A percentile compares a stretch with the other conserved stretches of the same genome.
Conservation (phyloP, 2,113 vertebrate species). For the Epinephelus lanceolatus region DNA sequence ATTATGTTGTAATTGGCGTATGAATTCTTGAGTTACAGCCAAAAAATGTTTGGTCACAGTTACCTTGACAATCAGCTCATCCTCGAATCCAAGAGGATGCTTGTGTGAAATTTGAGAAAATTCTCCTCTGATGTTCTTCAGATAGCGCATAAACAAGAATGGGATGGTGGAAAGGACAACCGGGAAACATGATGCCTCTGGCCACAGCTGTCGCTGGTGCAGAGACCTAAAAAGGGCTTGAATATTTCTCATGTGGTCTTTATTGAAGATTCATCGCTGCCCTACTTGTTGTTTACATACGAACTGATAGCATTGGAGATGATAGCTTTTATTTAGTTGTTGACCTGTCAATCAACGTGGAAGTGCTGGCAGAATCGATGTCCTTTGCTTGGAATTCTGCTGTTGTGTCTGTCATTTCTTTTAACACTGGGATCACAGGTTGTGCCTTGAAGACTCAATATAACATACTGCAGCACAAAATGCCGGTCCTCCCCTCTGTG, state of each 20-base stretch:
- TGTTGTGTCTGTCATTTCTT: not conserved
- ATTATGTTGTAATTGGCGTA: no score
- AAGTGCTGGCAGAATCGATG: not conserved
- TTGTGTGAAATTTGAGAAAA: no score
- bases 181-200: no score
- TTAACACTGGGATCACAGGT: not conserved
- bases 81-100: no score
- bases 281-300: not conserved
- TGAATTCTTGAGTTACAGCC: no score
- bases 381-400: not conserved
- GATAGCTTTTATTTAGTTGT: not conserved
- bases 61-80: no score
- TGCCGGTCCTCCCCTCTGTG: not conserved
- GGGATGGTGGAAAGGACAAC: no score
- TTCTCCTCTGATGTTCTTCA: no score
- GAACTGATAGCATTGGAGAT: not conserved
- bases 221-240: no score
- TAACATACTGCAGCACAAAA: not conserved
- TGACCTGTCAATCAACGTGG: not conserved
- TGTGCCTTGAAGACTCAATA: not conserved
- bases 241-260: not conserved
- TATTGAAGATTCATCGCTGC: not conserved
- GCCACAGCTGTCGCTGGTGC: no score
- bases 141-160: no score
- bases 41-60: no score